phyloP scores from a whole-genome alignment of 2,888 invertebrate species.

The Priocnemis perturbator region DNA sequence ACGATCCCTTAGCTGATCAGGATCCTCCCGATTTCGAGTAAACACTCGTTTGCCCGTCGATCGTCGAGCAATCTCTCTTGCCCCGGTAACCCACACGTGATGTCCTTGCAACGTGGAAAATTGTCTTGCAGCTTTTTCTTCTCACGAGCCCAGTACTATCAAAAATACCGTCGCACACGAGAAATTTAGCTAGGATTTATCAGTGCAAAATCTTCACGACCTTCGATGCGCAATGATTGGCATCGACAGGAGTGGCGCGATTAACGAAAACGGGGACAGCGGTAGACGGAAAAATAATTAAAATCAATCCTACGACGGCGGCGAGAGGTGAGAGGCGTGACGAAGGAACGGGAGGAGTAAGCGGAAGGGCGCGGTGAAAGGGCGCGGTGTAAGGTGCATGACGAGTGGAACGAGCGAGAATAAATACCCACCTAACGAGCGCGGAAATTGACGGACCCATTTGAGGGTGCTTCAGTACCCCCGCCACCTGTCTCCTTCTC shows the following conservation, averaged over 20 bases:
- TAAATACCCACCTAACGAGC: constrained; percentile 69
- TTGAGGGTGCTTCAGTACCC: constrained; percentile 56
- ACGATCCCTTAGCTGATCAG: constrained; percentile 42
- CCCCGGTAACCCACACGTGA: no score
- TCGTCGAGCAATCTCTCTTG: constrained; percentile 3
- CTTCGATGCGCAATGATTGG: background rate
- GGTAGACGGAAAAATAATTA: constrained; percentile 59
- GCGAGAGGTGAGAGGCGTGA: constrained; percentile 14
- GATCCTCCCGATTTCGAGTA: constrained; percentile 32
- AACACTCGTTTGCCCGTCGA: constrained; percentile 49
- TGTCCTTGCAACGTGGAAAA: no score
- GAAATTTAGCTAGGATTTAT: constrained; percentile 1
- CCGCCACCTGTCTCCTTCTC: background rate
- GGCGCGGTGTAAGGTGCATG: constrained; percentile 3
- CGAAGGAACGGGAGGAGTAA: no score
- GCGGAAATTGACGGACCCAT: constrained; percentile 61
- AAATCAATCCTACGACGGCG: constrained; percentile 58
- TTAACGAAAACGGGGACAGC: constrained; percentile 16
- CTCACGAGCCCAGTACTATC: no score
- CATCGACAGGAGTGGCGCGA: constrained; percentile 12
- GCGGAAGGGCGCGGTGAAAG: no score
- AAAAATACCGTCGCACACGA: no score
- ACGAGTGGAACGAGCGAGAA: constrained; percentile 51
- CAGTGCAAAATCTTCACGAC: constrained; percentile 18
- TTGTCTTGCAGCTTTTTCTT: no score